These are phyloP conservation scores for Albula glossodonta DNA, from an alignment of 2,113 vertebrate genomes.

Conservation along the genomic window DNA sequence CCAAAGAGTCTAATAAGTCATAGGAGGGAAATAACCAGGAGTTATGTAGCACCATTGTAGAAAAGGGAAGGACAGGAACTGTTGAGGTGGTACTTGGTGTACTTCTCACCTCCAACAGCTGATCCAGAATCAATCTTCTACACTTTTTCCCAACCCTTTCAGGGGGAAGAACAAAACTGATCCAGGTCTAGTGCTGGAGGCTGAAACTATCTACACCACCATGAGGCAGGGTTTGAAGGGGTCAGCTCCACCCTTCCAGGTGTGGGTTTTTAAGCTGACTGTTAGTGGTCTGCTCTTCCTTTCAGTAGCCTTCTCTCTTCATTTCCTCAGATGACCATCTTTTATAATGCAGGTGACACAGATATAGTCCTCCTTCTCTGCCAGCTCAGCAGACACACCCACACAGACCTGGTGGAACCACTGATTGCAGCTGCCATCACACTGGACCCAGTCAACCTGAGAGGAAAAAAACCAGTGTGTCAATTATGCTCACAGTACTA, in stretches of 20 bases:
- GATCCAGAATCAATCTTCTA: background rate
- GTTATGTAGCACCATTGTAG: slow-evolving; percentile 79
- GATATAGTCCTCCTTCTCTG: slow-evolving; percentile 95
- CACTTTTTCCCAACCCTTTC: background rate
- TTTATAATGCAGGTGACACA: slow-evolving; percentile 85
- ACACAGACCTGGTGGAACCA: slow-evolving; percentile 99
- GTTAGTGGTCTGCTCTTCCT: slow-evolving; percentile 49
- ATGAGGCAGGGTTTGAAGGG: slow-evolving; percentile 38
- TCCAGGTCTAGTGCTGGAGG: slow-evolving; percentile 14
- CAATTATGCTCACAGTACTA: background rate
- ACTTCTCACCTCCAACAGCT: background rate
- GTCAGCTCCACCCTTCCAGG: slow-evolving; percentile 59
- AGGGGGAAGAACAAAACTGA: background rate
- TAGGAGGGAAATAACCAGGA: slow-evolving; percentile 78
- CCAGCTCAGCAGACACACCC: slow-evolving; percentile 91
- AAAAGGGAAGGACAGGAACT: background rate
- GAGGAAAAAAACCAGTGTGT: slow-evolving; percentile 1
- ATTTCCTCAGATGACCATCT: slow-evolving; percentile 74
- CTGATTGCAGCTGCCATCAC: slow-evolving; percentile 95
- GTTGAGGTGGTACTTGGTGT: background rate
- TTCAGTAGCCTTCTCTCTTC: slow-evolving; percentile 56
- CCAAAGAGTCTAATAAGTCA: slow-evolving; percentile 75
- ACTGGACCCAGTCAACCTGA: slow-evolving; percentile 98
- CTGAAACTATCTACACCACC: too few relatives aligned
- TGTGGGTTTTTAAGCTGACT: slow-evolving; percentile 52